A percentile compares a stretch with the other conserved stretches of the same genome.
phyloP scores from a whole-genome alignment of 2,888 invertebrate genomes.

The Fissipunctia ypsillon region DNA sequence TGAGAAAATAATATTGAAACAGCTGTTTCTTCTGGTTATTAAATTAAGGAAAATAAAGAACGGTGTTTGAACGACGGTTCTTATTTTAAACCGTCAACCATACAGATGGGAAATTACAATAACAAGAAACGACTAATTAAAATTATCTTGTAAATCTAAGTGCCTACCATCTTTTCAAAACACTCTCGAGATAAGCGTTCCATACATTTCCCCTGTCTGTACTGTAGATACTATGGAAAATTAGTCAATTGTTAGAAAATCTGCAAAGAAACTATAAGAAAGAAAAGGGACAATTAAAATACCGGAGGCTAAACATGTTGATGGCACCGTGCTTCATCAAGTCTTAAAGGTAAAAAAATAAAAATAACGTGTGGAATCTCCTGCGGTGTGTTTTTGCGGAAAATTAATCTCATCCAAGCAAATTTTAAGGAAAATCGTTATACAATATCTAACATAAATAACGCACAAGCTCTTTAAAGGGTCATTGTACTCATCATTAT shows the following conservation, averaged over 20 bases:
- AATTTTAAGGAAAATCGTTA: slow-evolving; percentile 4
- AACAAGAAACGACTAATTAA: too few species aligned
- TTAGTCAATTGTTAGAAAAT: not conserved
- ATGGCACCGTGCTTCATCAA: not conserved
- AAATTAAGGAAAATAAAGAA: not conserved
- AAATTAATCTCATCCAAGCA: not conserved
- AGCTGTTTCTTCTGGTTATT: slow-evolving; percentile 21
- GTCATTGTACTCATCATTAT: too few species aligned
- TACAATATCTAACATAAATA: too few species aligned
- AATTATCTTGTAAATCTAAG: too few species aligned
- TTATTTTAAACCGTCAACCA: not conserved
- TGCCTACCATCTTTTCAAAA: not conserved
- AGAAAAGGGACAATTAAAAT: not conserved
- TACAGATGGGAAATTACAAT: not conserved
- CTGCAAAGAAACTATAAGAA: not conserved
- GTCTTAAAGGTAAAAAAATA: not conserved
- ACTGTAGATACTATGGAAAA: not conserved
- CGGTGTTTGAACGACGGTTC: not conserved
- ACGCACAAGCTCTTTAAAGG: too few species aligned
- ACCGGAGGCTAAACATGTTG: not conserved
- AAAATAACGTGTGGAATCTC: too few species aligned
- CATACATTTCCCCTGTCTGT: not conserved
- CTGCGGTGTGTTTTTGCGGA: not conserved
- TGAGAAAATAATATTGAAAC: slow-evolving; percentile 32
- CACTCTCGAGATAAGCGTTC: not conserved